Base-by-base conservation (phyloP, 2,113 vertebrate genomes). In the Microcebus griseorufus region DNA sequence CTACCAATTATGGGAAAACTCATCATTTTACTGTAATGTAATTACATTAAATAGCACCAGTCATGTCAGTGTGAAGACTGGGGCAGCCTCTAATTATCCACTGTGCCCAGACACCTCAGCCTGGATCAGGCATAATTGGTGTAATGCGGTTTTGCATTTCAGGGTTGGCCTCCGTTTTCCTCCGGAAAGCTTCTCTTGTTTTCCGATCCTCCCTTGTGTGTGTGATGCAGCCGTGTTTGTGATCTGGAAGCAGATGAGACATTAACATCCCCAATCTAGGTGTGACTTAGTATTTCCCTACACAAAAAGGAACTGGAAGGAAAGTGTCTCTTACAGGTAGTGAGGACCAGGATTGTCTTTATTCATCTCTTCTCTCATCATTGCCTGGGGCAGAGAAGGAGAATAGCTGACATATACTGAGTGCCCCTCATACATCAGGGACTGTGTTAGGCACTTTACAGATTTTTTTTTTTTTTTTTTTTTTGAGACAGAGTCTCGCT, bases 1-100 rank as follows among this genome's bases (percentile, higher is more conserved):
- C 94, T 97, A 96, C 93, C 92, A 97, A 97, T 98, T 97, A 97
- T 70, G 93, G 97, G 96, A 94, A 96, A 95, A 97, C 89, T 93
- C 97, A 97, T 97, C 97, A 97, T 97, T 97, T 97, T 94, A 83
- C 92, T 67, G 94, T 98, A 98, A 98, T 97, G 94, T 95, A 97
- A 98, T 98, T 98, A 98, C 90, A 88, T 97, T 95, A 98, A 98
- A 88, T 96, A 97, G 95, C 83, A 90, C 94, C 80, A 97, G 97
- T 96, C 96, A 88, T 87, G 91, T 97, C 92, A 89, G 87, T 81
- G 89, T 70, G 42, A 70, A 97, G 96, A 96, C 88, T 92, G 83
- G 96, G 97, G 95, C 93, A 93, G 93, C 96, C 83, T 82, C 97
- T 97, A 88, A 97, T 98, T 98, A 98, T 76, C 88, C 76, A 23